Base-by-base conservation (phyloP, 1,140 invertebrate genomes). In the Eufriesea mexicana region DNA sequence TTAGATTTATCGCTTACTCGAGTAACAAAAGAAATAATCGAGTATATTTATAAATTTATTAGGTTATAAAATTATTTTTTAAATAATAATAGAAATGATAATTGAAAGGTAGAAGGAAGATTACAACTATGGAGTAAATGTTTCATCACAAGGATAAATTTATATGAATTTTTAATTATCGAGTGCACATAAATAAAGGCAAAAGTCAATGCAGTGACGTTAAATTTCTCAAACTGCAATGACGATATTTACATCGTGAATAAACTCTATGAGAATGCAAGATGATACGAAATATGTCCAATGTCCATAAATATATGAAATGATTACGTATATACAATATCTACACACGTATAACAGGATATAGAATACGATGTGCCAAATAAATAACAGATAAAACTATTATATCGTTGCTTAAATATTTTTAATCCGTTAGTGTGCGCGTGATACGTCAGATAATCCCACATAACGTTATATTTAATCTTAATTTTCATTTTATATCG, bases 251-350 rank as follows among this genome's bases (percentile, higher is more conserved):
- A 42, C 28, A 62, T 57, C 62, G 62, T 51, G 68, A 75, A 78
- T 79, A 87, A 87, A 87, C 74, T 70, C 6, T n/a, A 67, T 62
- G 61, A 77, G 42, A 51, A 25, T 25, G 35, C 18, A 51, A 28
- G 59, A n/a, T 51, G 4, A 77, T 70, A 57, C 28, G 2, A 78
- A 47, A 45, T 49, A 28, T 20, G 23, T 25, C 8, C 55, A 57
- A 78, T 78, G 74, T 78, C 73, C 35, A 20, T 25, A 42, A 47
- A n/a, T 64, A 18, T 59, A 57, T 45, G 55, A 18, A 54, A 25
- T 2, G 8, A 20, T 28, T 61, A 45, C 28, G 49, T 54, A 1
- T 20, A 20, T 55, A 35, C 25, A 35, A 55, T 59, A 14, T 8
- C 1, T 47, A 64, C 2, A 64, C n/a, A 18, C 18, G 42, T 59